Evolutionary conservation across 1,140 invertebrate species (phyloP).

Genomic region (Littorina saxatilis): DNA sequence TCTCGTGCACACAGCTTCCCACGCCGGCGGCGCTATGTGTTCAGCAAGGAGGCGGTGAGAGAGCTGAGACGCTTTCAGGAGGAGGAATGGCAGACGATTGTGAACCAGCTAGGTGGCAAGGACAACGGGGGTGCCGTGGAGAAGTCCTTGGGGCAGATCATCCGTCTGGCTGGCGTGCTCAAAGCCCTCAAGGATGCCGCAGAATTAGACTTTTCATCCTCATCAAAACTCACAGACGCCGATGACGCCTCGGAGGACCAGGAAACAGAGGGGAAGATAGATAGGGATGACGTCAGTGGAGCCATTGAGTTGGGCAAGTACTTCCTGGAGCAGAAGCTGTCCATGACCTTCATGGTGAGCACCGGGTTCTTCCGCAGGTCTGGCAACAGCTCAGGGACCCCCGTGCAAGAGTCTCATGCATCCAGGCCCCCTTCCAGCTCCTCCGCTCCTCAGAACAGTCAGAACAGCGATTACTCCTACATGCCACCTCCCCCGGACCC

Average conservation of each 20-base stretch:
- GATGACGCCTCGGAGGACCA: neutral
- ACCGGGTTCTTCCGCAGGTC: conserved; percentile 44
- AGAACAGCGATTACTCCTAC: neutral
- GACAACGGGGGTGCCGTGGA: conserved; percentile 48
- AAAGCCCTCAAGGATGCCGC: conserved; percentile 47
- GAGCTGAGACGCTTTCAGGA: conserved; percentile 51
- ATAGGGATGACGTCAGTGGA: neutral
- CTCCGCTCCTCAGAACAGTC: neutral
- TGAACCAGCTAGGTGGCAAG: conserved; percentile 50
- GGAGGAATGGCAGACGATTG: conserved; percentile 53
- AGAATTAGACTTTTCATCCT: too few species aligned
- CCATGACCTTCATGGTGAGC: conserved; percentile 53
- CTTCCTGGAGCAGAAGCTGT: conserved; percentile 57
- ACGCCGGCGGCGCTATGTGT: conserved; percentile 32
- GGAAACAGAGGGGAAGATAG: conserved; percentile 12
- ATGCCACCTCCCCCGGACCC: neutral
- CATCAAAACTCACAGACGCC: too few species aligned
- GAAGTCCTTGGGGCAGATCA: conserved; percentile 55
- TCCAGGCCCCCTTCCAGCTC: neutral
- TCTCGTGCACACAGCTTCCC: neutral
- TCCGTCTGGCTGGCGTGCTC: conserved; percentile 49
- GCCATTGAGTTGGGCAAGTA: conserved; percentile 53
- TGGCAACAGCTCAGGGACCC: neutral
- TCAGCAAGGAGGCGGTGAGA: conserved; percentile 46
- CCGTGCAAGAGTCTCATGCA: neutral